Conservation (phyloP, 2,797 vertebrate genomes). For the Sebastes glaucus region DNA sequence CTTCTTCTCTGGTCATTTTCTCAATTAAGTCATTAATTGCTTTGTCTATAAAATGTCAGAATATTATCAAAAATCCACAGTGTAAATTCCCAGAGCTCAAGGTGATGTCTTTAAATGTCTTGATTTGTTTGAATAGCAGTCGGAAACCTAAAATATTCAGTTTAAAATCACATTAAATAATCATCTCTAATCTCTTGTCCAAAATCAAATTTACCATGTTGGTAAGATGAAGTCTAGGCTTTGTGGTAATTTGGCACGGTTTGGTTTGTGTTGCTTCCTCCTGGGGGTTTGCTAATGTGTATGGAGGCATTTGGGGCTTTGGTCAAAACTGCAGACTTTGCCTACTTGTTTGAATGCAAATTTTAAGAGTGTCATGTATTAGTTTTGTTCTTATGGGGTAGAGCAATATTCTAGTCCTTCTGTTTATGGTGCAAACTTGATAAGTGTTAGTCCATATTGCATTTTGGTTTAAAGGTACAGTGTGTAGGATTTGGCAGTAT, state of each 20-base stretch:
- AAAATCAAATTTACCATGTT: neutral
- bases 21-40: neutral
- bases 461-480: neutral
- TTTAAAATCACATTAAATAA: neutral
- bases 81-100: neutral
- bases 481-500: too few species aligned
- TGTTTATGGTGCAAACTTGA: neutral
- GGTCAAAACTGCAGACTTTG: neutral
- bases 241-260: neutral
- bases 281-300: neutral
- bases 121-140: neutral
- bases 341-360: neutral
- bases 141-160: neutral
- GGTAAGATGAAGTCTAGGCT: neutral
- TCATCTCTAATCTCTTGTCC: accelerated
- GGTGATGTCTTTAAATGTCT: neutral
- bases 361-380: neutral
- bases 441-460: neutral
- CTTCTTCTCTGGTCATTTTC: neutral
- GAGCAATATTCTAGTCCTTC: neutral
- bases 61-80: neutral
- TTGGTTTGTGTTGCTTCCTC: neutral
- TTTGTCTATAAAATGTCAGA: neutral
- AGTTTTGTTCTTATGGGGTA: neutral
- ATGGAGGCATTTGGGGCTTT: neutral